phyloP scores from a whole-genome alignment of 1,140 invertebrate species.

The Sipha flava region DNA sequence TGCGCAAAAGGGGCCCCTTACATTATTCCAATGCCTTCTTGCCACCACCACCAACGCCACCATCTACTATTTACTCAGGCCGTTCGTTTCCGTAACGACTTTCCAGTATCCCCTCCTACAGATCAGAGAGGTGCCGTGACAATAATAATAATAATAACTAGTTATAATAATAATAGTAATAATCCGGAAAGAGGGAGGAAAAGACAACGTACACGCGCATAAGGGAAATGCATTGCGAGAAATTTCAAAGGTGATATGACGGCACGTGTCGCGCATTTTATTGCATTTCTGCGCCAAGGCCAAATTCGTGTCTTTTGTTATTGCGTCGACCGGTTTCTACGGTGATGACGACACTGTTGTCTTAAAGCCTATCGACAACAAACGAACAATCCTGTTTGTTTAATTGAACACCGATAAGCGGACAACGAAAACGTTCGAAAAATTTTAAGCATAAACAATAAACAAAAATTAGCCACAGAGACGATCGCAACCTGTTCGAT shows the following conservation, averaged over 20 bases:
- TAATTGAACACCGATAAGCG: too few relatives aligned
- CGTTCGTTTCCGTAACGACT: not conserved
- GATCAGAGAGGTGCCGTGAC: not conserved
- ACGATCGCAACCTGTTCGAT: too few relatives aligned
- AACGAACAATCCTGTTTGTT: too few relatives aligned
- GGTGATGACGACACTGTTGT: not conserved
- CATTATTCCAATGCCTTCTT: not conserved
- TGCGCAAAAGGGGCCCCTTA: slow-evolving; percentile 7
- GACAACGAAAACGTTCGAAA: too few relatives aligned
- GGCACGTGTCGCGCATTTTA: slow-evolving; percentile 9
- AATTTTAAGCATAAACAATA: too few relatives aligned
- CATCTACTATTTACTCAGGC: too few relatives aligned
- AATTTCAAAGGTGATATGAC: not conserved
- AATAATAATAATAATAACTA: not conserved
- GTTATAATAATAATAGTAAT: not conserved
- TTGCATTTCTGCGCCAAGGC: not conserved
- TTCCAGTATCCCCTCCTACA: not conserved
- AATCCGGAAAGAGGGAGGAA: not conserved
- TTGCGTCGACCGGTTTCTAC: not conserved
- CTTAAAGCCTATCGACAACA: not conserved
- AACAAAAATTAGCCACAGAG: too few relatives aligned
- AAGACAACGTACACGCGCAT: not conserved
- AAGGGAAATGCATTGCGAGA: not conserved
- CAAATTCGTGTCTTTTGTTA: not conserved
- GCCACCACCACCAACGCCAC: not conserved